Base-by-base conservation (phyloP, 2,797 vertebrate genomes). In the Arrhamphus sclerolepis region DNA sequence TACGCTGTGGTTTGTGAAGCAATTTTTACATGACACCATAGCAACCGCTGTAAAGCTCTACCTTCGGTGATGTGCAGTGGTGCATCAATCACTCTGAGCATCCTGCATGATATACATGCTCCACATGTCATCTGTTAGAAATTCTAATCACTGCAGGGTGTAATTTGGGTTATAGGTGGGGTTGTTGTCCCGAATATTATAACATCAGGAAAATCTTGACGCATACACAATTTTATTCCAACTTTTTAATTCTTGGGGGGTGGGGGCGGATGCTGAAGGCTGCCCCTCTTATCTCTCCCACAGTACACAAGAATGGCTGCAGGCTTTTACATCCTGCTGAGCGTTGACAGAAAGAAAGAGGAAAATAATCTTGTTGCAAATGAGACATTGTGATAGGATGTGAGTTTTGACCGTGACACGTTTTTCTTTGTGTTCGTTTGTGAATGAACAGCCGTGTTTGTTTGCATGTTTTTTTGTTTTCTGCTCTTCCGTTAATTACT, bases 401-500 rank as follows among this genome's bases (percentile, higher is more conserved):
- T 39, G 22, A 43, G 11, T 58, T 74, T 63, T 69, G 44, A 77
- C 70, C 21, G 34, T 62, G 48, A 66, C 20, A 46, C 50, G 13
- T 54, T 56, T 73, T 16, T 71, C n/a, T 56, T 59, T 55, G 43
- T 63, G 31, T 70, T 39, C 65, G 49, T 71, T 42, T 75, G 56
- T 41, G 75, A 66, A 46, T 52, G 62, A 62, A 62, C 50, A 61
- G 70, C 75, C 68, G 19, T 41, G 62, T 71, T 55, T 63, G 51
- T 11, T 16, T 46, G 49, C 26, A 44, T 40, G 38, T 72, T 39
- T 69, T 52, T 82, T 55, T 61, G 73, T 21, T 43, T 47, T 43
- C 49, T 56, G 17, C 63, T 63, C 71, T 72, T 40, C 69, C 50
- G 64, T 88, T 91, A 91, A 91, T 91, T 90, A 89, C 85, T 53